phyloP scores from a whole-genome alignment of 2,888 invertebrate genomes.

The Drosophila crucigera region DNA sequence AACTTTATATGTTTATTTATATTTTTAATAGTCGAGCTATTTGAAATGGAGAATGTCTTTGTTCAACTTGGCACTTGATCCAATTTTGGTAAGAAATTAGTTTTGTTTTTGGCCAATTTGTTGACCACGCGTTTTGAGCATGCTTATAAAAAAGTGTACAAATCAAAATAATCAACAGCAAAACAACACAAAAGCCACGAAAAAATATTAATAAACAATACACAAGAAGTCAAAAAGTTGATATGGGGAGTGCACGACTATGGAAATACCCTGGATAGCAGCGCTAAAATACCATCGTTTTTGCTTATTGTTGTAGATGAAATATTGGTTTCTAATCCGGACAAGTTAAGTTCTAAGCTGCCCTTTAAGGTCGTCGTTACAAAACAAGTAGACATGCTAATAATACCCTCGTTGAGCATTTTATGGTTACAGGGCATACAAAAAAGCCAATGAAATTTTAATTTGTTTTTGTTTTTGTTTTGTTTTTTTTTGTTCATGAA shows the following conservation, averaged over 20 bases:
- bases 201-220: slow-evolving; percentile 18
- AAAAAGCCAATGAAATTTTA: slow-evolving; percentile 44
- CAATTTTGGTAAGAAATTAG: slow-evolving; percentile 49
- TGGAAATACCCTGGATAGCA: slow-evolving; percentile 13
- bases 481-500: slow-evolving; percentile 52
- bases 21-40: not conserved
- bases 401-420: not conserved
- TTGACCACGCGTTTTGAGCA: slow-evolving; percentile 43
- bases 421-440: slow-evolving; percentile 20
- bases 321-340: too few species aligned
- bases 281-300: not conserved
- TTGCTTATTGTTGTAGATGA: not conserved
- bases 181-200: slow-evolving; percentile 35
- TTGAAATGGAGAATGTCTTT: slow-evolving; percentile 38
- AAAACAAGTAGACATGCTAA: not conserved
- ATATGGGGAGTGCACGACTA: not conserved
- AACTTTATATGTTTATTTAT: not conserved
- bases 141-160: slow-evolving; percentile 27
- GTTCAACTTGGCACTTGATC: slow-evolving; percentile 50
- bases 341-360: not conserved
- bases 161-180: slow-evolving; percentile 42
- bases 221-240: slow-evolving; percentile 4
- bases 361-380: not conserved
- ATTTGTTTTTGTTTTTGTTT: slow-evolving; percentile 49
- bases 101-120: slow-evolving; percentile 47